Percentiles rank a stretch among this genome's conserved stretches.
These are phyloP conservation scores for Philypnodon macrostomus DNA, from an alignment of 2,797 vertebrate genomes.

Conservation along the genomic window DNA sequence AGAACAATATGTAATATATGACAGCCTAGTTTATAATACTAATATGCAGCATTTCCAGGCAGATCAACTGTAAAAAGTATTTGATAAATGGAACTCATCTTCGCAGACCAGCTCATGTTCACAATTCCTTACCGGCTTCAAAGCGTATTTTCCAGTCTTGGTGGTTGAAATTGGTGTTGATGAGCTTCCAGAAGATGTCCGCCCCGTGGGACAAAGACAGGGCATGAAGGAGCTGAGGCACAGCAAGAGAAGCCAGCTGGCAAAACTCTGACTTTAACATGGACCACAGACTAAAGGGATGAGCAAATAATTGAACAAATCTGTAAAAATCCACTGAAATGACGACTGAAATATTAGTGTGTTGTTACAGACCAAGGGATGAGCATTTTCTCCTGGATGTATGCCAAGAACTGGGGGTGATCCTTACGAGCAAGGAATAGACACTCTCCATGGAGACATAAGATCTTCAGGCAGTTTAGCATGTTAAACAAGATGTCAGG, in stretches of 20 bases:
- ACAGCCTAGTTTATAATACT: too few species aligned
- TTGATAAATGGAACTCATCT: neutral
- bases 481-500: conserved; percentile 99
- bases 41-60: too few species aligned
- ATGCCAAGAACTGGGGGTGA: conserved; percentile 90
- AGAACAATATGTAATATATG: too few species aligned
- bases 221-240: conserved; percentile 94
- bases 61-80: neutral
- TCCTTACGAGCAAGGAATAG: conserved; percentile 92
- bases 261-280: conserved; percentile 97
- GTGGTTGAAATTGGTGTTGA: conserved; percentile 95
- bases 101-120: neutral
- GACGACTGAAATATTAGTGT: neutral
- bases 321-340: neutral
- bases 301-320: conserved; percentile 3
- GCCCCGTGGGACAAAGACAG: conserved; percentile 92
- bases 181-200: conserved; percentile 98
- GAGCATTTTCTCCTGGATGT: conserved; percentile 96
- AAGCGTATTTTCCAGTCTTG: conserved; percentile 99
- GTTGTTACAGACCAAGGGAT: conserved; percentile 84
- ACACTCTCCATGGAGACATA: conserved; percentile 96
- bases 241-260: conserved; percentile 93
- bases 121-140: conserved; percentile 88
- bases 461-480: conserved; percentile 94
- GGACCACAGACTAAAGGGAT: conserved; percentile 87